Percentiles rank a stretch among this genome's conserved stretches.
Conservation (phyloP, 2,113 vertebrate genomes). For the Synchiropus splendidus region DNA sequence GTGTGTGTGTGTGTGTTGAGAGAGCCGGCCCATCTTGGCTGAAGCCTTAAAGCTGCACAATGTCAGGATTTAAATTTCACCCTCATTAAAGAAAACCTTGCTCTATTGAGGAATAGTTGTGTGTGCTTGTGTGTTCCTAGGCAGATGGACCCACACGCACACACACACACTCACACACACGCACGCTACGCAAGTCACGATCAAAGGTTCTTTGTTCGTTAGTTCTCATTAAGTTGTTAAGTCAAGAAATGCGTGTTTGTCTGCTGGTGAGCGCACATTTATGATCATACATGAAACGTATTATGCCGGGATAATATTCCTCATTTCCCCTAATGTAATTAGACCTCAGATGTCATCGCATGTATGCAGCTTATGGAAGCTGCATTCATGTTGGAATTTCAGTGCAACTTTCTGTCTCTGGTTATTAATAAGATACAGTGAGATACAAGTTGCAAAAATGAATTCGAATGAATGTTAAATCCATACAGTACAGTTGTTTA, state of each 20-base stretch:
- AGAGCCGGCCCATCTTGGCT: constrained; percentile 41
- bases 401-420: too few species aligned
- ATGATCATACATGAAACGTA: too few species aligned
- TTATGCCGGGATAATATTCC: too few species aligned
- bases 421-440: too few species aligned
- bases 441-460: too few species aligned
- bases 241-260: neutral
- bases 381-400: too few species aligned
- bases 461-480: too few species aligned
- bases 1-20: constrained; percentile 12
- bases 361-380: too few species aligned
- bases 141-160: constrained; percentile 28
- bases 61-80: constrained; percentile 61
- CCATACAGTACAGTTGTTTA: too few species aligned
- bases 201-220: constrained; percentile 42
- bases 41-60: constrained; percentile 40
- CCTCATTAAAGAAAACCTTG: constrained; percentile 53
- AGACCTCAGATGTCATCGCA: too few species aligned
- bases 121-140: constrained; percentile 22
- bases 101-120: constrained; percentile 22
- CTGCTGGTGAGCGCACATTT: too few species aligned
- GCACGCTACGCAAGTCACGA: constrained; percentile 14
- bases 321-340: too few species aligned
- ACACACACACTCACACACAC: constrained; percentile 19
- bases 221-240: neutral